Percentiles rank a stretch among this genome's conserved stretches.
Evolutionary conservation across 37 sponge, comb jelly and placozoan genomes (phyloP).

Genomic region (Theonella swinhoei): DNA sequence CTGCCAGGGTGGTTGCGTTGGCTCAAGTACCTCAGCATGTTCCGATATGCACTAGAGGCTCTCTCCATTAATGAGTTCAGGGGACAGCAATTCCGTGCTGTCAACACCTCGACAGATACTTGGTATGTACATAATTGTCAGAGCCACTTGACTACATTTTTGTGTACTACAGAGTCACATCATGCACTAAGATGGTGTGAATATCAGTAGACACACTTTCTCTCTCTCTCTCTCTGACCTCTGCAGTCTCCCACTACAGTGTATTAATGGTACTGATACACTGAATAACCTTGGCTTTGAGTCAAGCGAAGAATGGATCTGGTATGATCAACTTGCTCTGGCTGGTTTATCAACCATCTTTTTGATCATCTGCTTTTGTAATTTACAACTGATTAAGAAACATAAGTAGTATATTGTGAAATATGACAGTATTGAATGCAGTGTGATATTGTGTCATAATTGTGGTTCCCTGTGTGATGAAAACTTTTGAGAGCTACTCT

Average conservation of each 20-base stretch:
- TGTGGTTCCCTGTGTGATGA: neutral
- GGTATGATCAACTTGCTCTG: conserved; percentile 56
- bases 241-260: too few species aligned
- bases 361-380: conserved; percentile 21
- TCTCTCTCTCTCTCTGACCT: too few species aligned
- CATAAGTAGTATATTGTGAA: too few species aligned
- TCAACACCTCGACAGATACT: neutral
- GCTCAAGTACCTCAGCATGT: conserved; percentile 75
- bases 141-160: too few species aligned
- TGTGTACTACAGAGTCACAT: too few species aligned
- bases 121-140: too few species aligned
- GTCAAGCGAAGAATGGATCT: conserved; percentile 23
- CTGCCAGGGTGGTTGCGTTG: conserved; percentile 69
- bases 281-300: conserved; percentile 25
- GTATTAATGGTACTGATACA: conserved; percentile 4
- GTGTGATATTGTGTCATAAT: too few species aligned
- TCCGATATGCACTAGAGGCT: conserved; percentile 68
- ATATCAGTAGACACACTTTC: too few species aligned
- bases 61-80: conserved; percentile 50
- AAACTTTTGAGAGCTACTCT: too few species aligned
- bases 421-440: too few species aligned
- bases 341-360: conserved; percentile 3
- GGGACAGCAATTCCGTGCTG: neutral
- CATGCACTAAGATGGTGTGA: too few species aligned
- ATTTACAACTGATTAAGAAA: conserved; percentile 38